Base-by-base conservation (phyloP, 2,113 vertebrate species). In the Chionodraco myersi region DNA sequence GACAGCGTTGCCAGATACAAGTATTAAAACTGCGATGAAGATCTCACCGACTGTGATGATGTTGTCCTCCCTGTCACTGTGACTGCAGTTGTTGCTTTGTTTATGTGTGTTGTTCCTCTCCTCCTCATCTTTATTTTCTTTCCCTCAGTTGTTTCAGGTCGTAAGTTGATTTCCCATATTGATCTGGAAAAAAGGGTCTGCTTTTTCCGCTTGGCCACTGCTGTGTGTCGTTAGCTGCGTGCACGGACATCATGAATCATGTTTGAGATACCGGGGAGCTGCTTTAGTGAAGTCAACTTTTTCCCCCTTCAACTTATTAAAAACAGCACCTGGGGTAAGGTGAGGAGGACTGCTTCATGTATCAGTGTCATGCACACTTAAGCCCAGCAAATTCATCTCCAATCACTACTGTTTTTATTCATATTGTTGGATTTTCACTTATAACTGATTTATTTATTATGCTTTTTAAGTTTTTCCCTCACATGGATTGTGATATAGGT, bases 211-310 rank as follows among this genome's bases (percentile, higher is more conserved):
- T 56, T 56, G 77, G 56, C 79, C 79, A 65, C 85, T 86, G 83
- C 85, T 89, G 78, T 16, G 84, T 68, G 81, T 82, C 6, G 72
- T 76, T 85, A 72, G 63, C 41, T 66, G 56, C 67, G 78, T 30
- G 67, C 73, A 83, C 41, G 87, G 86, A 86, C 86, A 89, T 16
- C 88, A 87, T 89, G 92, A 91, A 90, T 91, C 90, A 91, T 89
- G 87, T 83, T 87, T 86, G 71, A 82, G 84, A 91, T 88, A 84
- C 75, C 9, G 56, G 13, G 36, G 63, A 71, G 78, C 84, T 34
- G 77, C 57, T 88, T 86, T 70, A 69, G 51, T 80, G 76, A 59
- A 78, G 47, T 86, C 88, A 77, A 83, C 82, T 80, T 63, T 81
- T 67, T 87, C 82, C 90, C 87, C 49, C 57, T 18, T 62, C 56